Base-by-base conservation (phyloP, 2,888 invertebrate genomes). In the Drosophila nr. perissopoda region DNA sequence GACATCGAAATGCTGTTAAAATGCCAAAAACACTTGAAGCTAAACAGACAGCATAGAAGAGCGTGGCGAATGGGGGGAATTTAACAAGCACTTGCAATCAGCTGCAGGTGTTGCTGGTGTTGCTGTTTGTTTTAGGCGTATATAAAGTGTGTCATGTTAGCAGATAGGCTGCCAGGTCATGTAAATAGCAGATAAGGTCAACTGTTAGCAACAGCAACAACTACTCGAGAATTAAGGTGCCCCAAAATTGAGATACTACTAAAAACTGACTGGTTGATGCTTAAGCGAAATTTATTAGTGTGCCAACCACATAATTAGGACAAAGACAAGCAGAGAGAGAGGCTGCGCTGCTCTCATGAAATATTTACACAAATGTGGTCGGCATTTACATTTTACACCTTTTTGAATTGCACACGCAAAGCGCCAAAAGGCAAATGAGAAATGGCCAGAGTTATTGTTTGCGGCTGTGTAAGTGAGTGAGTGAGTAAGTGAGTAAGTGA, bases 381-480 rank as follows among this genome's bases (percentile, higher is more conserved):
- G 82, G 80, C 80, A 80, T 88, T 83, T 83, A 83, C 82, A 87
- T 87, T 83, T 89, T 75, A 76, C 82, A 82, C 87, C 77, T 83
- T 79, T 45, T 78, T 57, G 67, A 85, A 82, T 73, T 71, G 59
- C 75, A 69, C 69, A 60, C 70, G 53, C 66, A 38, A 27, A 31
- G n/a, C 27, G 18, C 31, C 25, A 25, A 45, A 45, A 45, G 45
- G 45, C 8, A 45, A 45, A 45, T n/a, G 31, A 42, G 33, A 40
- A 54, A 21, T 51, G 38, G 27, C 42, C 45, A 49, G 51, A 36
- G 29, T 45, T 45, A 45, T 45, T 25, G 21, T 42, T 11, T 42
- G 42, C 2, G 5, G 21, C 21, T 11, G 18, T 21, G 18, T 16
- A 7, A 25, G 38, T 25, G 18, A 33, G 40, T n/a, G n/a, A 29